Evolutionary conservation across 2,113 vertebrate genomes (phyloP), one percentile per base, ranked within the genome.

Genomic region (Tetrao urogallus): DNA sequence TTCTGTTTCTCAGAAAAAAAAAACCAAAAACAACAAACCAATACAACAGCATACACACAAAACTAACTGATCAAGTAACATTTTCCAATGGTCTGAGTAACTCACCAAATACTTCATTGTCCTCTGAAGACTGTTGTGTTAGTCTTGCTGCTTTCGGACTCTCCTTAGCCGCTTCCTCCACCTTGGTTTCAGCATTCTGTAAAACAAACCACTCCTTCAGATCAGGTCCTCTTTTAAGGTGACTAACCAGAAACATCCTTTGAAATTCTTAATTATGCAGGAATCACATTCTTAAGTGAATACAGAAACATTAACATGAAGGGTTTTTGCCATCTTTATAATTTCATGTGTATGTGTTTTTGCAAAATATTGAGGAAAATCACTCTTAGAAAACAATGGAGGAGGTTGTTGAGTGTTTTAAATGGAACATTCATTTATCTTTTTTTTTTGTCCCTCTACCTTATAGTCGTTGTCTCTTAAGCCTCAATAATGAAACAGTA

Each of bases 61-160:
- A 64, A 92, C 10, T 20, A 50, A 36, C 12, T 28, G 1, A 17
- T 6, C 21, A 73, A 34, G 10, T 16, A 80, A 30, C 6, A 14
- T 30, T 65, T 52, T 34, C 28, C 28, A 8, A 7, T 36, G 52
- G 36, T 30, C 36, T 1, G 0, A n/a, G 30, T 38, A 91, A 96
- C 98, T 86, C 97, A 99, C 99, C 98, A 57, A 99, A 99, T 92
- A 99, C 99, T 82, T 99, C 98, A 2, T 93, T 98, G 84, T 98
- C 98, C 66, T 98, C 99, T 4, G 97, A 98, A 77, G 97, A 54
- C 61, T 98, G 98, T 22, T 94, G 97, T 18, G 76, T 96, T 82
- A 97, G 86, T 10, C 45, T 90, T 67, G 61, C 76, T 86, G 82
- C 45, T 32, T 81, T 88, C 0, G 79, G 75, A 45, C 67, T 93